Percentiles rank a stretch among this genome's conserved stretches.
phyloP scores from a whole-genome alignment of 1,140 invertebrate species.

The Parasteatoda tepidariorum region DNA sequence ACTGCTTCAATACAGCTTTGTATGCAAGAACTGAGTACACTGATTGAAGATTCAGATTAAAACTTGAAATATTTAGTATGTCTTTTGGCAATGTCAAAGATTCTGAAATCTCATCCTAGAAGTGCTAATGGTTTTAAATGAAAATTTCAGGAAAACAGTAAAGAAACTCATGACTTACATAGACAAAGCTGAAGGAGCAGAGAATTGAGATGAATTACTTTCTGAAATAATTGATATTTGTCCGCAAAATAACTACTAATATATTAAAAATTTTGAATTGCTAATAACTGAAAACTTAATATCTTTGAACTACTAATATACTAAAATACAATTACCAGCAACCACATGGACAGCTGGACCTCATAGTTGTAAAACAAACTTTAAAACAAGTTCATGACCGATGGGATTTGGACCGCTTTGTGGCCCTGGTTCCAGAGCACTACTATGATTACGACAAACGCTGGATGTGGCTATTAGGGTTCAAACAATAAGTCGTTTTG shows the following conservation, averaged over 20 bases:
- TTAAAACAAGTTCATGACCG: too few species aligned
- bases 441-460: constrained; percentile 91
- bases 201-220: constrained; percentile 95
- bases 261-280: constrained; percentile 99
- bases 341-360: too few species aligned
- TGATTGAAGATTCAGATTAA: constrained; percentile 99
- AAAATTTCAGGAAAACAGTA: constrained; percentile 99
- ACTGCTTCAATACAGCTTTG: constrained; percentile 96
- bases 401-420: too few species aligned
- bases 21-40: constrained; percentile 97
- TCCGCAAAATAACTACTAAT: constrained; percentile 99
- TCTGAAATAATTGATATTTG: constrained; percentile 99
- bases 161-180: constrained; percentile 98
- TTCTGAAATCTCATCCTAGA: constrained; percentile 98
- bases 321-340: constrained; percentile 95
- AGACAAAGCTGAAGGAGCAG: constrained; percentile 96
- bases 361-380: too few species aligned
- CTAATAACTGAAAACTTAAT: constrained; percentile 88
- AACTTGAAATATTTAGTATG: constrained; percentile 99
- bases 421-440: too few species aligned
- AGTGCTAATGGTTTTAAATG: constrained; percentile 98
- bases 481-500: constrained; percentile 90
- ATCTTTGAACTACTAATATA: constrained; percentile 96
- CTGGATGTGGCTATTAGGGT: constrained; percentile 97
- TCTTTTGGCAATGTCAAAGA: constrained; percentile 97